Percentiles rank a stretch among this genome's conserved stretches.
Evolutionary conservation across 1,140 invertebrate genomes (phyloP).

Genomic region (Cylas formicarius): DNA sequence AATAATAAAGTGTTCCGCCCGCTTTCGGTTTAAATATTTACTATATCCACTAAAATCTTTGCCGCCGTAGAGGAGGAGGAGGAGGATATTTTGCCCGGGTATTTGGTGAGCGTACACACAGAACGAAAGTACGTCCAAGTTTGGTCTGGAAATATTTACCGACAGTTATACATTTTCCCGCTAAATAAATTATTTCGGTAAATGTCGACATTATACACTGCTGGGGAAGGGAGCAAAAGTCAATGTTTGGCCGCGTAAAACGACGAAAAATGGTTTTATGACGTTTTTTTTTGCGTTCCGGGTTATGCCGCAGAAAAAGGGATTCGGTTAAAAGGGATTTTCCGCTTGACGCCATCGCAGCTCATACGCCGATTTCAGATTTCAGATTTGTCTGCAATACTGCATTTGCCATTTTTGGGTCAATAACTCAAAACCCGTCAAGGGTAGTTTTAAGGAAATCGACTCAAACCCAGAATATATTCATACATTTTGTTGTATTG

Average conservation of each 20-base stretch:
- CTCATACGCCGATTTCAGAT: no score
- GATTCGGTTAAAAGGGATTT: no score
- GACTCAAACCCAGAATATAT: no score
- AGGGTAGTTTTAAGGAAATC: no score
- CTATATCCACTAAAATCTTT: constrained; percentile 36
- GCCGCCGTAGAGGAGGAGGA: constrained; percentile 29
- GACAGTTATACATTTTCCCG: constrained; percentile 44
- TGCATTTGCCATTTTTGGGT: no score
- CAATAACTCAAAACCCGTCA: no score
- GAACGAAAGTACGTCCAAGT: constrained; percentile 41
- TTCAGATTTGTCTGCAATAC: no score
- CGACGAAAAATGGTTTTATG: constrained; percentile 21
- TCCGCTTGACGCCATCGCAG: no score
- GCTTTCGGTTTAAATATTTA: constrained; percentile 37
- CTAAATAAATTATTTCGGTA: constrained; percentile 44
- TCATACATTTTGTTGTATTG: no score
- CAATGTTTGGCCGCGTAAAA: constrained; percentile 36
- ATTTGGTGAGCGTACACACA: constrained; percentile 41
- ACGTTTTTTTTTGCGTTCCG: no score
- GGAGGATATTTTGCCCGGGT: constrained; percentile 35
- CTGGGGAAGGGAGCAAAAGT: constrained; percentile 39
- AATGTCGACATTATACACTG: constrained; percentile 38
- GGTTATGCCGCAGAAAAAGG: no score
- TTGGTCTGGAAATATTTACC: constrained; percentile 42
- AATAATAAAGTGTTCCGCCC: constrained; percentile 35